phyloP scores from a whole-genome alignment of 2,797 vertebrate genomes.

The Hoplostethus atlanticus region DNA sequence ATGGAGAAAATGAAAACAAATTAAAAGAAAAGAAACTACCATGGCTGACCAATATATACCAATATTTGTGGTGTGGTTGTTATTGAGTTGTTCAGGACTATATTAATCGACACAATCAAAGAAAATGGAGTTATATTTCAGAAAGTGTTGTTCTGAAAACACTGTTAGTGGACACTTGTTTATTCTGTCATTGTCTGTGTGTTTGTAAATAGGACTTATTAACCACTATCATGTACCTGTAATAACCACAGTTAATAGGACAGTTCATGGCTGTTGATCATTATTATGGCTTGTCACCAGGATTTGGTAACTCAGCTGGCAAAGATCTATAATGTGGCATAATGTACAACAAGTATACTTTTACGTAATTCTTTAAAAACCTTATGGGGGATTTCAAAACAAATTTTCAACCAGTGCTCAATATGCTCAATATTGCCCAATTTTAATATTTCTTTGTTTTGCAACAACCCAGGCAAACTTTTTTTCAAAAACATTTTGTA shows the following conservation, averaged over 20 bases:
- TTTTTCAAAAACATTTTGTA: constrained; percentile 80
- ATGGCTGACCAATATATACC: constrained; percentile 92
- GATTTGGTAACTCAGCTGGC: constrained; percentile 66
- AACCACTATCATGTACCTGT: constrained; percentile 96
- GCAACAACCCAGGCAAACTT: constrained; percentile 71
- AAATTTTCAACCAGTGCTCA: constrained; percentile 48
- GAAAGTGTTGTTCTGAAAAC: constrained; percentile 94
- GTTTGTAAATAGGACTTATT: constrained; percentile 99
- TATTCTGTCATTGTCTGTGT: constrained; percentile 95
- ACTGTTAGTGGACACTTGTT: constrained; percentile 95
- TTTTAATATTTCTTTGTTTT: constrained; percentile 66
- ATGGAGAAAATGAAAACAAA: constrained; percentile 84
- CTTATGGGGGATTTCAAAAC: constrained; percentile 74
- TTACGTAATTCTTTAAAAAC: constrained; percentile 77
- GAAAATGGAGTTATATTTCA: constrained; percentile 89
- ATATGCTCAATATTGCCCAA: constrained; percentile 72
- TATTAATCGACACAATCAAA: constrained; percentile 95
- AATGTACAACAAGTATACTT: constrained; percentile 83
- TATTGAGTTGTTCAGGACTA: constrained; percentile 93
- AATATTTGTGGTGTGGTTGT: constrained; percentile 94
- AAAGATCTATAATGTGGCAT: constrained; percentile 82
- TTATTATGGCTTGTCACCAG: constrained; percentile 68
- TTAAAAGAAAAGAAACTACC: constrained; percentile 69
- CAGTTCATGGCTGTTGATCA: constrained; percentile 87
- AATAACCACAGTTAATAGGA: constrained; percentile 91